Percentiles rank a stretch among this genome's conserved stretches.
Evolutionary conservation across 2,113 vertebrate genomes (phyloP).

Genomic region (Passerina amoena): DNA sequence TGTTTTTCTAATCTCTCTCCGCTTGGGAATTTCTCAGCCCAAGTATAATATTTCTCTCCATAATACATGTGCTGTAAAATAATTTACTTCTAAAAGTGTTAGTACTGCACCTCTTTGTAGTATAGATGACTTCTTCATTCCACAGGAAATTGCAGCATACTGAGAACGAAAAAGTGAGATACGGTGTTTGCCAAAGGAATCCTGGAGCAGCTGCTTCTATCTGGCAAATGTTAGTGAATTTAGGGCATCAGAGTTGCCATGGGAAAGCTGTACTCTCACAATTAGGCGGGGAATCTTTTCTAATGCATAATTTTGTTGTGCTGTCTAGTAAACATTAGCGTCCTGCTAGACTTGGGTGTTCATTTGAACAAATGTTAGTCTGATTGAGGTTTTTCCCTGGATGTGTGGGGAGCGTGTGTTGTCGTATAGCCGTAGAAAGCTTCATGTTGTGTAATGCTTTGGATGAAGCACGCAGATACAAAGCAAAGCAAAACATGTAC

Average conservation of each 20-base stretch:
- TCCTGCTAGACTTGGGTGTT: neutral
- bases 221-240: neutral
- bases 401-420: neutral
- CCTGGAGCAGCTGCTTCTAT: neutral
- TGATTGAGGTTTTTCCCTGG: neutral
- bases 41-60: neutral
- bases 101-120: neutral
- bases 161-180: slow-evolving; percentile 9
- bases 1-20: slow-evolving; percentile 17
- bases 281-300: neutral
- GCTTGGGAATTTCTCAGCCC: neutral
- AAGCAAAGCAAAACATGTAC: slow-evolving; percentile 1
- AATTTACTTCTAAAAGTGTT: neutral
- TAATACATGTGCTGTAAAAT: neutral
- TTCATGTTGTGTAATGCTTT: slow-evolving; percentile 19
- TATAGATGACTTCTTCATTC: neutral
- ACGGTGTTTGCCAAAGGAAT: neutral
- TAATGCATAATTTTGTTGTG: neutral
- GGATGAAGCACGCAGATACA: neutral
- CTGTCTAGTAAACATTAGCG: neutral
- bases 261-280: neutral
- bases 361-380: neutral
- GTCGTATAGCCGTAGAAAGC: neutral
- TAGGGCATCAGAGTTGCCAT: neutral
- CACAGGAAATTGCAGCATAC: neutral